phyloP scores from a whole-genome alignment of 2,113 vertebrate genomes.

The Oncorhynchus clarkii region DNA sequence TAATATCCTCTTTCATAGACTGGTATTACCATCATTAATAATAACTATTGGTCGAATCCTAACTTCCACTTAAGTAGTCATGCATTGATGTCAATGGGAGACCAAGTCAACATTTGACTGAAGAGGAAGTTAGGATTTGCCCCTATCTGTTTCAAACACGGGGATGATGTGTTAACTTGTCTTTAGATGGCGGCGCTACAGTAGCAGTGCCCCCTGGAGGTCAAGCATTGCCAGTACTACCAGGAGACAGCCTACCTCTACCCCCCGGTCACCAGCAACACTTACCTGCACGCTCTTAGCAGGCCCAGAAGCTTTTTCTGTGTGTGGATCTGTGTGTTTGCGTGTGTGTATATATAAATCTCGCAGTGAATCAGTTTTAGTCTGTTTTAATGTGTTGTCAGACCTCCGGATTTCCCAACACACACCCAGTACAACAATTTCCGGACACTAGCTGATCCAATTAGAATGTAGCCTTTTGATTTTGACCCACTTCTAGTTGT shows the following conservation, averaged over 20 bases:
- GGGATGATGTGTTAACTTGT: background rate
- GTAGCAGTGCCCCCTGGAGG: background rate
- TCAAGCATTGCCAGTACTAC: slow-evolving; percentile 27
- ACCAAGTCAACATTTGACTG: background rate
- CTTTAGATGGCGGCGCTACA: slow-evolving; percentile 15
- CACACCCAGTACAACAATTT: background rate
- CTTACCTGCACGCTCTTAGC: slow-evolving; percentile 58
- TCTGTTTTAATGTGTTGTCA: background rate
- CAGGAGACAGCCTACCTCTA: slow-evolving; percentile 45
- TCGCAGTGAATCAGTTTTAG: background rate
- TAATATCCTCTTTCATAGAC: background rate
- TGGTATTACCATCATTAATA: background rate
- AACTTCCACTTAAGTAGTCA: no score
- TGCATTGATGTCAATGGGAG: no score
- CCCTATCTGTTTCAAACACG: background rate
- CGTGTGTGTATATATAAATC: background rate
- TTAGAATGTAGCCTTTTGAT: background rate
- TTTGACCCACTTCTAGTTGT: background rate
- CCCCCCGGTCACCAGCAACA: slow-evolving; percentile 49
- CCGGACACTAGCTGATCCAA: background rate
- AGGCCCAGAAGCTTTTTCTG: background rate
- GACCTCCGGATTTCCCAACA: background rate
- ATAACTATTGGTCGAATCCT: background rate
- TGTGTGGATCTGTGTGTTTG: background rate
- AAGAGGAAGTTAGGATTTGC: background rate